Evolutionary conservation across 2,888 invertebrate species (phyloP), one percentile per base, ranked within the genome.

Genomic region (Eupithecia exiguata): DNA sequence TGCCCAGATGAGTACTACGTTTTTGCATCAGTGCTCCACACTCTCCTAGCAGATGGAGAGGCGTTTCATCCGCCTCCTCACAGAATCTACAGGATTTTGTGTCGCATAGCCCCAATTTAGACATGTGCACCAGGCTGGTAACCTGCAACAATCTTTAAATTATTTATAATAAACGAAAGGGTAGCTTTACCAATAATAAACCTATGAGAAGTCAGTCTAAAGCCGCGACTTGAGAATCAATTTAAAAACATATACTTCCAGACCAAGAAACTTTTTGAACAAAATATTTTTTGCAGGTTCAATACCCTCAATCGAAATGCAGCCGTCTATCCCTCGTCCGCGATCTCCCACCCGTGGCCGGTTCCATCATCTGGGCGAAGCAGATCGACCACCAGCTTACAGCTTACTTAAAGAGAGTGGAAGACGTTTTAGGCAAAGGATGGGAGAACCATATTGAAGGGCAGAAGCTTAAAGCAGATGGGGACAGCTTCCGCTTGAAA

Each of bases 371-470:
- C 83, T 99, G 99, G 99, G 99, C 99, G 5, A 97, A 98, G 85
- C 98, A 99, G 95, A 99, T 99, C 84, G 99, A 99, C 91, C 97
- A 99, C 80, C 99, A 99, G 91, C 95, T 99, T 69, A 98, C 98
- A 18, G 98, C 98, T 81, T 99, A 99, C 91, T 95, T 99, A 89
- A 97, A 98, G 87, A 96, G 99, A 78, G 99, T 99, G 0, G 99
- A 99, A 93, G 99, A 99, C 95, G 99, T 99, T 35, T 95, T 99
- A 68, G 99, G 98, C 68, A 99, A 99, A 91, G 99, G 99, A 58
- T 99, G 99, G 99, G 99, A 99, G 90, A 98, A 98, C 83, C 99
- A 99, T 89, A 98, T 99, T 68, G 99, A 99, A 92, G 99, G 99
- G 16, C 99, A 99, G 88, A 98, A 99, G 87, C 94, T 99, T 72